These are phyloP conservation scores for Ditula angustiorana DNA, from an alignment of 2,888 invertebrate species.

Conservation along the genomic window DNA sequence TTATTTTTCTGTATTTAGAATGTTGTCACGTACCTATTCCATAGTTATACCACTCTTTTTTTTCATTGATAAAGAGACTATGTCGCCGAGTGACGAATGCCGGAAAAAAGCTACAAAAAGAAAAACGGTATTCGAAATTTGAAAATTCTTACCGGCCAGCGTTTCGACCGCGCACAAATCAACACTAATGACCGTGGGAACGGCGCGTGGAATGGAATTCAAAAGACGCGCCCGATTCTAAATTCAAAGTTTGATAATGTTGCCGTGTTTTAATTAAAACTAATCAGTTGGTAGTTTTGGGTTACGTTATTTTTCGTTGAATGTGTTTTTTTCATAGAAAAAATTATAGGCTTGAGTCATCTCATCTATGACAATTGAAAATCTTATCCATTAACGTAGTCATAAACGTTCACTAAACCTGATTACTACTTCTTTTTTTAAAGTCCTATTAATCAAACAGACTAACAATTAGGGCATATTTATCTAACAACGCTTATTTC, in stretches of 20 bases:
- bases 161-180: slow-evolving; percentile 28
- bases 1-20: not conserved
- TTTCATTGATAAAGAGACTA: not conserved
- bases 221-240: slow-evolving; percentile 36
- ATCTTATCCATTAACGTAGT: too few relatives aligned
- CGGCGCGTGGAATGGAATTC: slow-evolving; percentile 38
- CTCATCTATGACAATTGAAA: too few relatives aligned
- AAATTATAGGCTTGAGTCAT: not conserved
- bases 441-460: too few relatives aligned
- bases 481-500: too few relatives aligned
- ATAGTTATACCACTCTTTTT: not conserved
- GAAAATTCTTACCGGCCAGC: slow-evolving; percentile 33
- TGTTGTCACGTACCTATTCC: not conserved
- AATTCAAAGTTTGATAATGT: slow-evolving; percentile 39
- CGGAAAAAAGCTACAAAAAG: not conserved
- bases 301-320: not conserved
- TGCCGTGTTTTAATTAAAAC: slow-evolving; percentile 31
- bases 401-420: too few relatives aligned
- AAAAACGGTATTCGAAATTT: slow-evolving; percentile 32
- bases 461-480: too few relatives aligned
- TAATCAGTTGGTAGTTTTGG: slow-evolving; percentile 17
- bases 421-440: too few relatives aligned
- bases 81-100: not conserved
- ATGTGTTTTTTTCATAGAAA: not conserved
- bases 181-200: slow-evolving; percentile 45